These are phyloP conservation scores for Periplaneta americana DNA, from an alignment of 1,140 invertebrate species.

Conservation along the genomic window DNA sequence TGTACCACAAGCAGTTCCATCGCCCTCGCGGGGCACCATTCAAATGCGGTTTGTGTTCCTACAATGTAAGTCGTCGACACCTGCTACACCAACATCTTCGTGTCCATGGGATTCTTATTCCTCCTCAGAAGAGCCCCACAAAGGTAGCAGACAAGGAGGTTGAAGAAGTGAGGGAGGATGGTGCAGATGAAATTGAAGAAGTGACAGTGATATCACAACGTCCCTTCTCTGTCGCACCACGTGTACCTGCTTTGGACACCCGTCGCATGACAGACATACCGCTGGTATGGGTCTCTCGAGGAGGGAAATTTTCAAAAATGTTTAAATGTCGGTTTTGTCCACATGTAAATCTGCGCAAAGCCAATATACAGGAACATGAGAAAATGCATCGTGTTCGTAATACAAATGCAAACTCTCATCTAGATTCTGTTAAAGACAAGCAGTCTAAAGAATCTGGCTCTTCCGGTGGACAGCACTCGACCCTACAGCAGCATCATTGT, in stretches of 20 bases:
- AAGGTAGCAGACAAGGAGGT: conserved; percentile 23
- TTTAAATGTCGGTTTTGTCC: conserved; percentile 81
- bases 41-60: conserved; percentile 74
- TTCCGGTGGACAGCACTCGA: neutral
- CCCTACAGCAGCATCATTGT: conserved; percentile 45
- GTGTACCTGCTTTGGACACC: conserved; percentile 31
- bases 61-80: conserved; percentile 74
- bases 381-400: conserved; percentile 65
- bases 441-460: neutral
- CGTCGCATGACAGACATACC: conserved; percentile 46
- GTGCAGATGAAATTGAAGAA: conserved; percentile 32
- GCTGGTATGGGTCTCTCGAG: conserved; percentile 64
- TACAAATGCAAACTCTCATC: neutral
- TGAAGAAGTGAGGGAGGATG: conserved; percentile 31
- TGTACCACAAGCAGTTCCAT: conserved; percentile 83
- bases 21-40: conserved; percentile 63
- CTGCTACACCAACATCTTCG: conserved; percentile 71
- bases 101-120: conserved; percentile 58
- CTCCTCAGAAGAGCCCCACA: conserved; percentile 8
- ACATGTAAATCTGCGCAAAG: conserved; percentile 69
- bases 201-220: conserved; percentile 12
- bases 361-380: conserved; percentile 80
- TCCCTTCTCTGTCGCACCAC: neutral
- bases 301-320: conserved; percentile 72
- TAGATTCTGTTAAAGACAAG: neutral